A percentile compares a stretch with the other conserved stretches of the same genome.
Evolutionary conservation across 2,797 vertebrate species (phyloP).

Genomic region (Lagorchestes hirsutus): DNA sequence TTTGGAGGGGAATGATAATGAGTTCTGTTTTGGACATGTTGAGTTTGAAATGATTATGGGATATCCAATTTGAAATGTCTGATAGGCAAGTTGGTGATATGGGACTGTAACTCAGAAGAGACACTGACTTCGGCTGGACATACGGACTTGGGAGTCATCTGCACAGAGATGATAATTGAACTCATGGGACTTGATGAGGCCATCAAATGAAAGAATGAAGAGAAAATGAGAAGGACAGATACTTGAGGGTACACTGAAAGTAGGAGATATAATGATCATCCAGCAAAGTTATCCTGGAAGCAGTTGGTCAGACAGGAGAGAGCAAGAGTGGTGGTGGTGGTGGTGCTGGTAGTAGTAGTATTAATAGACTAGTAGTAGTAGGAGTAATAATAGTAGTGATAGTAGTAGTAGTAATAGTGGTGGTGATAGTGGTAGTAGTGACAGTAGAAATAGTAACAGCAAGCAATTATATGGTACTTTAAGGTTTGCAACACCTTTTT

Average conservation of each 20-base stretch:
- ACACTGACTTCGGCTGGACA: neutral
- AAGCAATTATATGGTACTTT: no score
- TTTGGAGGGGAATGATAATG: neutral
- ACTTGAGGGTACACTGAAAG: no score
- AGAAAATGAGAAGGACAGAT: no score
- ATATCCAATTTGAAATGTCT: neutral
- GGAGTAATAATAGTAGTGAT: no score
- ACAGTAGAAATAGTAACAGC: no score
- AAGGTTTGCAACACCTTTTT: no score
- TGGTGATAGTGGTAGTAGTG: no score
- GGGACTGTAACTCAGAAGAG: conserved; percentile 13
- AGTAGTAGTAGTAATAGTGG: no score
- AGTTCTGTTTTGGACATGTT: conserved; percentile 41
- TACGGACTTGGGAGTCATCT: neutral
- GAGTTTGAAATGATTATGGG: conserved; percentile 27
- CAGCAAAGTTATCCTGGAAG: neutral
- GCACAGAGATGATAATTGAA: neutral
- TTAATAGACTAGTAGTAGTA: no score
- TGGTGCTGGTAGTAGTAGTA: neutral
- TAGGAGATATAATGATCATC: no score
- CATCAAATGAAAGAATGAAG: neutral
- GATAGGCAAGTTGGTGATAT: conserved; percentile 2
- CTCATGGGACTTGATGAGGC: neutral
- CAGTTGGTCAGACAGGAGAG: neutral
- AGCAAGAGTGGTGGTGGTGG: neutral